Percentiles rank a stretch among this genome's conserved stretches.
Evolutionary conservation across 92 coral and sea anemone genomes (phyloP).

Genomic region (Epizoanthus fatuus): DNA sequence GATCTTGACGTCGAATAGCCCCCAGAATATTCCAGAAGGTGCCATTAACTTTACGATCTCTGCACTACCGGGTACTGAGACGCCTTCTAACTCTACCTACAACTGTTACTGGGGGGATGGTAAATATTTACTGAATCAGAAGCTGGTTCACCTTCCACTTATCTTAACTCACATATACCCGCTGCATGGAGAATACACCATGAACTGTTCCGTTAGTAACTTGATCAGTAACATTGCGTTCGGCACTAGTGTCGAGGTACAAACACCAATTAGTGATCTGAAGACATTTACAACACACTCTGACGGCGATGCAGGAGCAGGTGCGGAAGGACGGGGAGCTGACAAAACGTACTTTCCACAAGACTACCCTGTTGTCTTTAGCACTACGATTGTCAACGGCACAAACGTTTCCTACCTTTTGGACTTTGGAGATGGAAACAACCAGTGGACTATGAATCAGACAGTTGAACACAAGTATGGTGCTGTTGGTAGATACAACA

Average conservation of each 20-base stretch:
- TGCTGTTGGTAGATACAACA: conserved; percentile 37
- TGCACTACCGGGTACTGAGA: conserved; percentile 53
- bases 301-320: conserved; percentile 81
- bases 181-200: conserved; percentile 67
- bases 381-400: conserved; percentile 69
- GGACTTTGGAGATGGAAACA: conserved; percentile 78
- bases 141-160: conserved; percentile 54
- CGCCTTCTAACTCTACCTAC: conserved; percentile 79
- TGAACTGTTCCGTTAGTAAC: conserved; percentile 71
- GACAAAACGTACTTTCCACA: conserved; percentile 69
- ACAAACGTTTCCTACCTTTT: conserved; percentile 84
- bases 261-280: conserved; percentile 66
- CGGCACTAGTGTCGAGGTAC: conserved; percentile 72
- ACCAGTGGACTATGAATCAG: conserved; percentile 21
- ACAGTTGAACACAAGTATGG: conserved; percentile 64
- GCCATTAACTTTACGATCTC: conserved; percentile 60
- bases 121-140: not conserved
- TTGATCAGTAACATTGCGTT: conserved; percentile 57
- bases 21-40: conserved; percentile 87
- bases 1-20: conserved; percentile 72
- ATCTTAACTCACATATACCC: conserved; percentile 55
- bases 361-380: conserved; percentile 67
- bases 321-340: conserved; percentile 78
- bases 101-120: conserved; percentile 81
- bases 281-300: conserved; percentile 53